These are phyloP conservation scores for Mixornis gularis DNA, from an alignment of 2,113 vertebrate species.

Conservation along the genomic window DNA sequence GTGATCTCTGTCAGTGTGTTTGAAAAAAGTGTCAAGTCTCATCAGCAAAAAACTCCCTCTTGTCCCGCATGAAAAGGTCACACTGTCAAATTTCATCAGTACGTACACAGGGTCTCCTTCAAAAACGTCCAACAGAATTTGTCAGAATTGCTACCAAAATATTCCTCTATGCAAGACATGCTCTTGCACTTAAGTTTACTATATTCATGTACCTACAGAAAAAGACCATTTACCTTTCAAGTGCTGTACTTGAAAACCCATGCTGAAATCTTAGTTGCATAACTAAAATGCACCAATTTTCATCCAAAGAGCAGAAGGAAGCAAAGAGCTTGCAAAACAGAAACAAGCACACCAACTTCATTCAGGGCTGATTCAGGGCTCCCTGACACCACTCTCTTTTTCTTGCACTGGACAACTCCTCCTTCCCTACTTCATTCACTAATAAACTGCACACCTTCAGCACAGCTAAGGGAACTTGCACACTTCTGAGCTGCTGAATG, in stretches of 20 bases:
- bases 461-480: background rate
- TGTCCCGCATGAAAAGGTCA: conserved; percentile 15
- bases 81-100: conserved; percentile 40
- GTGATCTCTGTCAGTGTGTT: background rate
- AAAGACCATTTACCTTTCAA: background rate
- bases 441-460: background rate
- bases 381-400: background rate
- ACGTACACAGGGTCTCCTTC: background rate
- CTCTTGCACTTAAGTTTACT: background rate
- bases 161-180: background rate
- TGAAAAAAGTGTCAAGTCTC: conserved; percentile 18
- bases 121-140: conserved; percentile 23
- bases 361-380: background rate
- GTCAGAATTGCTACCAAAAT: conserved; percentile 19
- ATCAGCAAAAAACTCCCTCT: background rate
- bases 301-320: background rate
- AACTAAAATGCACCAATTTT: background rate
- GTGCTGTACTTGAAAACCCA: background rate
- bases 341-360: background rate
- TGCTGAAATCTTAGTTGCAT: background rate
- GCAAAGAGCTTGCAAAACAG: background rate
- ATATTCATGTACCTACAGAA: background rate
- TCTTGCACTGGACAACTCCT: background rate
- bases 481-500: background rate
- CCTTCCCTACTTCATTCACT: background rate